Conservation (phyloP, 2,888 invertebrate genomes). For the Adelognathus sp. region DNA sequence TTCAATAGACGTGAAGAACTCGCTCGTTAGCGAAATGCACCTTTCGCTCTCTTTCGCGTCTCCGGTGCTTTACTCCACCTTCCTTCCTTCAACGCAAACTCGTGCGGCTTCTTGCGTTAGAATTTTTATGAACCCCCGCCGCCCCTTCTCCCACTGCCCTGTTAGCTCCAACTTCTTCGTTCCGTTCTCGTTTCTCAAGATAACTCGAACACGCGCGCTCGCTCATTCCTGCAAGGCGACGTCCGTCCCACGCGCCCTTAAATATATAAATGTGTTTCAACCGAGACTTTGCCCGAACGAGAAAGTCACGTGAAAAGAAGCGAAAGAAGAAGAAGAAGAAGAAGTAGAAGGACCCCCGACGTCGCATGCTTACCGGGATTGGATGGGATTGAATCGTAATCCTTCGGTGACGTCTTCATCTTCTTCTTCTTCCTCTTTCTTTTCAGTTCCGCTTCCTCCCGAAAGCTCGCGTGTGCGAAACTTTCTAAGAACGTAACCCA, state of each 20-base stretch:
- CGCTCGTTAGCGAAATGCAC: slow-evolving; percentile 62
- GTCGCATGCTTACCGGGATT: slow-evolving; percentile 27
- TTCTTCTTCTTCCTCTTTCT: background rate
- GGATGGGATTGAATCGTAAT: slow-evolving; percentile 63
- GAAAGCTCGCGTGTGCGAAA: slow-evolving; percentile 55
- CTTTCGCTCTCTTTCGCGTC: slow-evolving; percentile 9
- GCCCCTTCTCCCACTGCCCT: background rate
- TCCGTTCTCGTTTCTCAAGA: slow-evolving; percentile 1
- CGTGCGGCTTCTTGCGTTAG: slow-evolving; percentile 35
- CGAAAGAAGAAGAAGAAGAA: too few relatives aligned
- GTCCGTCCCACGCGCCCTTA: slow-evolving; percentile 4
- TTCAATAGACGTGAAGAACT: slow-evolving; percentile 58
- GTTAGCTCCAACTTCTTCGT: slow-evolving; percentile 31
- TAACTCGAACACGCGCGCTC: slow-evolving; percentile 13
- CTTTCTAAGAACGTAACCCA: slow-evolving; percentile 36
- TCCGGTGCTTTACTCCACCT: background rate
- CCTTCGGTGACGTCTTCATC: slow-evolving; percentile 30
- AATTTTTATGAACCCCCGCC: slow-evolving; percentile 54
- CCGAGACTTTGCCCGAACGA: background rate
- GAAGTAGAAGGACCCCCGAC: too few relatives aligned
- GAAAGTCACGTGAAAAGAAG: slow-evolving; percentile 15
- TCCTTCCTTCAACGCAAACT: background rate
- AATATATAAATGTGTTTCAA: slow-evolving; percentile 45
- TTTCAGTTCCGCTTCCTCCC: background rate
- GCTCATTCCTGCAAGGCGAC: slow-evolving; percentile 22